Evolutionary conservation across 2,888 invertebrate species (phyloP).

Genomic region (Syrista parreyssii): DNA sequence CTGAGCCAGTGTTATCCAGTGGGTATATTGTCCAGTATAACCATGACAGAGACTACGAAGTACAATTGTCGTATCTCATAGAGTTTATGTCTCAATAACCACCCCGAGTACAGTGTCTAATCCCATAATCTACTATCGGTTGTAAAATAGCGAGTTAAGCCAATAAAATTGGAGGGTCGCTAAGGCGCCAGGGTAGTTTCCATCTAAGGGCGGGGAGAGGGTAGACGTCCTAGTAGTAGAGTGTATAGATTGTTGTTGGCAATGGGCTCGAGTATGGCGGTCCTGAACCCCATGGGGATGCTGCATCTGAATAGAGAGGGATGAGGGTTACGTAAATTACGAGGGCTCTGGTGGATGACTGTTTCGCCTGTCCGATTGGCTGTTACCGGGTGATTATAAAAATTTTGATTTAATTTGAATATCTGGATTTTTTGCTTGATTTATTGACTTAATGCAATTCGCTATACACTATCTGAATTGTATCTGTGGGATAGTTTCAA

Average conservation of each 20-base stretch:
- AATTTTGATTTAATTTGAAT: background rate
- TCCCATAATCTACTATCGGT: constrained; percentile 25
- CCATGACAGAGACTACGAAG: background rate
- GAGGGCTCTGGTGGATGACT: constrained; percentile 56
- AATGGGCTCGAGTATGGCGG: background rate
- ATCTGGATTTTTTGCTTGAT: background rate
- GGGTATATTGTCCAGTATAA: background rate
- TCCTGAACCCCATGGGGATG: constrained; percentile 34
- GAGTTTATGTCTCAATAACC: constrained; percentile 48
- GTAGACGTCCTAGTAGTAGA: background rate
- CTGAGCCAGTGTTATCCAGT: background rate
- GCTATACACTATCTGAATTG: background rate
- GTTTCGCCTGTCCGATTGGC: constrained; percentile 19
- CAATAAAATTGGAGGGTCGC: constrained; percentile 21
- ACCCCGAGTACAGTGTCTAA: constrained; percentile 17
- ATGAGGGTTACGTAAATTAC: constrained; percentile 63
- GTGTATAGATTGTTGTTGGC: background rate
- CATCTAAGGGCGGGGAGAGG: background rate
- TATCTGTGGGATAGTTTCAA: background rate
- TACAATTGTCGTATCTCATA: constrained; percentile 44
- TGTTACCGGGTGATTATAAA: background rate
- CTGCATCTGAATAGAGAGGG: constrained; percentile 56
- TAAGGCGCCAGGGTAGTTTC: constrained; percentile 12
- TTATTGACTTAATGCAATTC: background rate
- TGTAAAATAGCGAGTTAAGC: constrained; percentile 28